phyloP scores from a whole-genome alignment of 2,113 vertebrate species.

The Nibea albiflora region DNA sequence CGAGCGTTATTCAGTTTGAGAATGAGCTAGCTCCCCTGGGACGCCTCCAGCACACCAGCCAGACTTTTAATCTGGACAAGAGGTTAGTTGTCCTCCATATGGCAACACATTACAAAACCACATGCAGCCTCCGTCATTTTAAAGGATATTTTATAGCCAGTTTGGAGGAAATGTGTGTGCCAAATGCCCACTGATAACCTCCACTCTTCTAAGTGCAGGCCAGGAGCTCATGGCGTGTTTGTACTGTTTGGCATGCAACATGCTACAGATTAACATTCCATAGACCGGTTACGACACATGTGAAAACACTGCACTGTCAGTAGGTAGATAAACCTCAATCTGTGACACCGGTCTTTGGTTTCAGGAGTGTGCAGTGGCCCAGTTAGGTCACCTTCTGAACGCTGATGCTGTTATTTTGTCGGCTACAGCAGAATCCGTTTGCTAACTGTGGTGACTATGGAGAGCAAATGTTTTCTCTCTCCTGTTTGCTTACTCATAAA shows the following conservation, averaged over 20 bases:
- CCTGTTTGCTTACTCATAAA: conserved; percentile 63
- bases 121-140: conserved; percentile 39
- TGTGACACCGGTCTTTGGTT: conserved; percentile 12
- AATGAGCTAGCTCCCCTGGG: conserved; percentile 45
- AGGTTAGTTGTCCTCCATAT: conserved; percentile 57
- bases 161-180: conserved; percentile 33
- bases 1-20: conserved; percentile 34
- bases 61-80: conserved; percentile 65
- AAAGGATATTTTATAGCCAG: conserved; percentile 22
- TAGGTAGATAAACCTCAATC: conserved; percentile 7
- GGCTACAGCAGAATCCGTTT: background rate
- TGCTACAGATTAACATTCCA: conserved; percentile 46
- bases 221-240: conserved; percentile 5
- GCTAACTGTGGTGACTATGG: conserved; percentile 34
- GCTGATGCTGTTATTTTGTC: conserved; percentile 24
- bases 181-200: conserved; percentile 39
- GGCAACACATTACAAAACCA: conserved; percentile 52
- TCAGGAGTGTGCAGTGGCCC: background rate
- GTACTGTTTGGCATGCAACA: conserved; percentile 14
- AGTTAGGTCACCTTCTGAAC: conserved; percentile 1
- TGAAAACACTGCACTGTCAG: conserved; percentile 12
- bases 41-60: conserved; percentile 26
- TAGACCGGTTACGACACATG: background rate
- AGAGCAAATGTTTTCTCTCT: conserved; percentile 50
- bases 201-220: background rate